Evolutionary conservation across 2,113 vertebrate genomes (phyloP), one percentile per base, ranked within the genome.

Genomic region (Pica pica): DNA sequence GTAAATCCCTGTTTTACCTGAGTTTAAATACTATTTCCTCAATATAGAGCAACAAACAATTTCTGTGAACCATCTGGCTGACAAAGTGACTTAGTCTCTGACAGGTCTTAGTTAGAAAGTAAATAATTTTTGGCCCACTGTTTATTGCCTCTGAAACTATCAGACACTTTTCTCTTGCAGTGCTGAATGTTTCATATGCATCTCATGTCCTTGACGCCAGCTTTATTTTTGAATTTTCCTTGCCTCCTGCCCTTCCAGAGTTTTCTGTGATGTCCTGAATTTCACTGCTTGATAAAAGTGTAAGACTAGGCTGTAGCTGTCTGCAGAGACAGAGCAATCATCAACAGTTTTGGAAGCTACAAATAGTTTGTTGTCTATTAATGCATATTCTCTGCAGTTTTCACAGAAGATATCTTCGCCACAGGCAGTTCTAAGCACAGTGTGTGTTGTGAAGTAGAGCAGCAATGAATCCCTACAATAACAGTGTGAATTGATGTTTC

Each of bases 11-110:
- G 0, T 70, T 96, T 90, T 78, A 90, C 31, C n/a, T 39, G 47
- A 83, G 10, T 91, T 87, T 86, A 87, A 92, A 89, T 69, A 60
- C 31, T 83, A 20, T 90, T 76, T 74, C 35, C 35, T 94, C 63
- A 80, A 42, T 42, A 64, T 2, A 74, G 7, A 11, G 31, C 39
- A 90, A 53, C 19, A 71, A 95, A 83, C 4, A 61, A 69, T 89
- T 96, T 74, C 46, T 1, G 3, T 81, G 87, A 76, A 53, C 47
- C 41, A 87, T 86, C 56, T 91, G 83, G 35, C n/a, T 84, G 59
- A 19, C 69, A 79, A 89, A 57, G 57, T 84, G 74, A 61, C 73
- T 75, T 80, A 67, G 12, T 68, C 30, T 63, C 53, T 92, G 69
- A 57, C 52, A 81, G 18, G 12, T 68, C 24, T 81, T 67, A 55